phyloP scores from a whole-genome alignment of 1,140 invertebrate species.

The Callitettix versicolor region DNA sequence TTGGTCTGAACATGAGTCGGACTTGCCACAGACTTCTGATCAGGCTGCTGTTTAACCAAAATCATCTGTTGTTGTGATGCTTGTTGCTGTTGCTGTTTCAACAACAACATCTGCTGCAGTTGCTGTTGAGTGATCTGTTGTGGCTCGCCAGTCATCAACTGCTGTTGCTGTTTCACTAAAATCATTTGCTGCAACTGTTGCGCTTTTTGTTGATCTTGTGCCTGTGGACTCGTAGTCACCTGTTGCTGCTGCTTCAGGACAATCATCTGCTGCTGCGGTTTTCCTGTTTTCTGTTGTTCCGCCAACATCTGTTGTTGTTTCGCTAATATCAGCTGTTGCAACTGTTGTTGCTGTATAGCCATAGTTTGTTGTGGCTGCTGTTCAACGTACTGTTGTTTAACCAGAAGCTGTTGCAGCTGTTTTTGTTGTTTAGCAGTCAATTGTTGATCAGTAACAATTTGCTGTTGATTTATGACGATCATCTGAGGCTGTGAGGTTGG shows the following conservation, averaged over 20 bases:
- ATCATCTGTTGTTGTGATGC: constrained; percentile 20
- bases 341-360: constrained; percentile 17
- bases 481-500: constrained; percentile 14
- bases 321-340: constrained; percentile 19
- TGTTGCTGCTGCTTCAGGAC: constrained; percentile 31
- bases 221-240: background rate
- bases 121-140: constrained; percentile 27
- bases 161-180: constrained; percentile 21
- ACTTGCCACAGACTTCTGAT: constrained; percentile 6
- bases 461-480: constrained; percentile 25
- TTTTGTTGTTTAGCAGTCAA: constrained; percentile 23
- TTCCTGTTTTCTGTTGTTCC: constrained; percentile 20
- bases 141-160: constrained; percentile 16
- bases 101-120: constrained; percentile 23
- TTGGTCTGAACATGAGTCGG: background rate
- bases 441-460: constrained; percentile 19
- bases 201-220: constrained; percentile 1
- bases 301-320: constrained; percentile 22
- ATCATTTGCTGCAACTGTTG: constrained; percentile 28
- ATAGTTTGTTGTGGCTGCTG: constrained; percentile 8
- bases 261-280: constrained; percentile 30
- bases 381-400: constrained; percentile 13
- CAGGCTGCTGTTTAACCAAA: constrained; percentile 21
- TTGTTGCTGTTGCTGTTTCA: constrained; percentile 22
- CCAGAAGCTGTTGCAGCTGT: constrained; percentile 20